phyloP scores from a whole-genome alignment of 2,888 invertebrate species.

The Phaedon cochleariae region DNA sequence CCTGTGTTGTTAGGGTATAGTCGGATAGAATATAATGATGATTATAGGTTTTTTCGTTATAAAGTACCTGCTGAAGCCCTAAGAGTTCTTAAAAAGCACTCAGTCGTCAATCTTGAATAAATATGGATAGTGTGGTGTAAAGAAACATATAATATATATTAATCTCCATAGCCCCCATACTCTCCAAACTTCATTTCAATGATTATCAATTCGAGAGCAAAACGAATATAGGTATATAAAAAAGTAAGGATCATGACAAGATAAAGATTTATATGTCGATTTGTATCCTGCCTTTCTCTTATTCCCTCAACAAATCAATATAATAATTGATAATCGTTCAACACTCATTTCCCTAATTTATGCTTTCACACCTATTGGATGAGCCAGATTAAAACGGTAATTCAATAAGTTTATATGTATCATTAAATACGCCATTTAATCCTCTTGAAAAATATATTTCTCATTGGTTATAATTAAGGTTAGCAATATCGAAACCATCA shows the following conservation, averaged over 20 bases:
- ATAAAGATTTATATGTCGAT: not conserved
- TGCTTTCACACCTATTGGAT: not conserved
- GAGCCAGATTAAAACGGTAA: not conserved
- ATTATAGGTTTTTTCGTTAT: no score
- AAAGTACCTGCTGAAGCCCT: no score
- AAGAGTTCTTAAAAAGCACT: no score
- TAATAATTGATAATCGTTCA: not conserved
- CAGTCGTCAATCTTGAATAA: no score
- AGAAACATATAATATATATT: no score
- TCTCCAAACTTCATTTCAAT: no score
- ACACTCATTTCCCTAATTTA: not conserved
- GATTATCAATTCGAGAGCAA: no score
- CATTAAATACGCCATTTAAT: not conserved
- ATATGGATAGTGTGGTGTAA: no score
- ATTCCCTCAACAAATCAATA: not conserved
- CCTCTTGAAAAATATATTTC: not conserved
- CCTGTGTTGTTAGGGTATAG: no score
- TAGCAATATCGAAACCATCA: slow-evolving; percentile 3
- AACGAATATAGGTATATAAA: no score
- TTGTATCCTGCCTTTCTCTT: not conserved
- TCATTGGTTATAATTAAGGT: not conserved
- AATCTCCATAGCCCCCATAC: no score
- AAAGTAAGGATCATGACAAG: not conserved
- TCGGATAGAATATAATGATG: no score
- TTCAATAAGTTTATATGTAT: not conserved